phyloP scores from a whole-genome alignment of 2,888 invertebrate genomes.

The Lomographa bimaculata region DNA sequence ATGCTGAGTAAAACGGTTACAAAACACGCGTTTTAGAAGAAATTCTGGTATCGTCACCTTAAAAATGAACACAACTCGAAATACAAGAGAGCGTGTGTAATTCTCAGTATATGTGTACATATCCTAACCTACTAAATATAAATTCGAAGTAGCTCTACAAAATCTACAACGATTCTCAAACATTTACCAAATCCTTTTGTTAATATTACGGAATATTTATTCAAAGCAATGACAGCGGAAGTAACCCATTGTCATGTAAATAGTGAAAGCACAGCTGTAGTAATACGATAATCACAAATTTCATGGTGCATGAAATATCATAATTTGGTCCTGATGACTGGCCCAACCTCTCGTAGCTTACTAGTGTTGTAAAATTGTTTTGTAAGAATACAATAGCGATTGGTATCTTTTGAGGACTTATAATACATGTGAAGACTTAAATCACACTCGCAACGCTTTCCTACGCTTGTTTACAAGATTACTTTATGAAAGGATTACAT shows the following conservation, averaged over 20 bases:
- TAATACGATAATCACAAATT: constrained; percentile 44
- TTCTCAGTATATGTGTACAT: too few species aligned
- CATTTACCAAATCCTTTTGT: constrained; percentile 13
- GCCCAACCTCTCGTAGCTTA: constrained; percentile 7
- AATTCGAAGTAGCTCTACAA: too few species aligned
- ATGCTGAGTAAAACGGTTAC: too few species aligned
- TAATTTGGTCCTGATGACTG: constrained; percentile 30
- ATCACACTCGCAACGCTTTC: constrained; percentile 10
- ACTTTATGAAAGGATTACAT: neutral
- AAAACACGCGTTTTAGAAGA: too few species aligned
- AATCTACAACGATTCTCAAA: too few species aligned
- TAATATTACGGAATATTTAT: constrained; percentile 26
- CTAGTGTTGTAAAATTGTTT: constrained; percentile 13
- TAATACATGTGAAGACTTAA: constrained; percentile 2
- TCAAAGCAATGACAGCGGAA: constrained; percentile 46
- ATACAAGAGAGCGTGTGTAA: too few species aligned
- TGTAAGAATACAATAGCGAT: constrained; percentile 9
- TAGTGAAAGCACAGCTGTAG: constrained; percentile 51
- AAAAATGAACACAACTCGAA: too few species aligned
- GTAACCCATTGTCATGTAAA: constrained; percentile 48
- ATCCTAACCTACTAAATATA: too few species aligned
- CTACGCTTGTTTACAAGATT: constrained; percentile 5
- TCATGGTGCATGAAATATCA: constrained; percentile 40
- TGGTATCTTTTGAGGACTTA: neutral
- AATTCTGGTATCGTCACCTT: too few species aligned